A percentile compares a stretch with the other conserved stretches of the same genome.
These are phyloP conservation scores for Enoplosus armatus DNA, from an alignment of 2,797 vertebrate species.

Conservation along the genomic window DNA sequence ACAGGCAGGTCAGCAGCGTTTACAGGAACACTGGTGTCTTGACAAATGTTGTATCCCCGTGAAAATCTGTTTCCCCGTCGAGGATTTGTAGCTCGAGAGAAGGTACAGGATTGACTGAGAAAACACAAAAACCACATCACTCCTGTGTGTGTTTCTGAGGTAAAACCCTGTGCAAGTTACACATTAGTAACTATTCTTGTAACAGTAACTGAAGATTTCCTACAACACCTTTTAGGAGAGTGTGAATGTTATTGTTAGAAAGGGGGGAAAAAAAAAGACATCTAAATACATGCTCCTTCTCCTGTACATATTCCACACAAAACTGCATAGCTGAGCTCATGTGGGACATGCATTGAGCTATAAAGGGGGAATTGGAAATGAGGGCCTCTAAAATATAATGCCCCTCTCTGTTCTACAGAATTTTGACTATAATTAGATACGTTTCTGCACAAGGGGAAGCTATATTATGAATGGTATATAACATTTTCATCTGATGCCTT, in stretches of 20 bases:
- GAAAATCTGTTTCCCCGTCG: not conserved
- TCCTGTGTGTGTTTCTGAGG: not conserved
- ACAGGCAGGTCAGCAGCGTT: not conserved
- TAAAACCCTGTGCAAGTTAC: not conserved
- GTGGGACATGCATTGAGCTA: not conserved
- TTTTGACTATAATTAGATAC: not conserved
- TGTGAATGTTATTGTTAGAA: not conserved
- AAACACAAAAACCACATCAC: not conserved
- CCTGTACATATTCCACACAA: not conserved
- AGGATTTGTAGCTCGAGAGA: too few relatives aligned
- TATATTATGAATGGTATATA: not conserved
- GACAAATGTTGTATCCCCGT: not conserved
- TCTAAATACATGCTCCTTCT: not conserved
- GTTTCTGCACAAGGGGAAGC: not conserved
- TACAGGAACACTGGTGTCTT: constrained; percentile 2
- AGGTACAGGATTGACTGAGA: not conserved
- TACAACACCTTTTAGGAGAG: not conserved
- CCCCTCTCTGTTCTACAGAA: not conserved
- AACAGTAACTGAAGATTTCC: too few relatives aligned
- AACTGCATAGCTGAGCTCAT: not conserved
- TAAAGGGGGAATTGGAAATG: not conserved
- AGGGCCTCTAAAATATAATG: not conserved
- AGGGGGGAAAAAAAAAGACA: too few relatives aligned
- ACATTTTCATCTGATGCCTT: not conserved
- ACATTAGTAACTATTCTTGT: too few relatives aligned